phyloP scores from a whole-genome alignment of 2,888 invertebrate species.

The Odontothrips loti region DNA sequence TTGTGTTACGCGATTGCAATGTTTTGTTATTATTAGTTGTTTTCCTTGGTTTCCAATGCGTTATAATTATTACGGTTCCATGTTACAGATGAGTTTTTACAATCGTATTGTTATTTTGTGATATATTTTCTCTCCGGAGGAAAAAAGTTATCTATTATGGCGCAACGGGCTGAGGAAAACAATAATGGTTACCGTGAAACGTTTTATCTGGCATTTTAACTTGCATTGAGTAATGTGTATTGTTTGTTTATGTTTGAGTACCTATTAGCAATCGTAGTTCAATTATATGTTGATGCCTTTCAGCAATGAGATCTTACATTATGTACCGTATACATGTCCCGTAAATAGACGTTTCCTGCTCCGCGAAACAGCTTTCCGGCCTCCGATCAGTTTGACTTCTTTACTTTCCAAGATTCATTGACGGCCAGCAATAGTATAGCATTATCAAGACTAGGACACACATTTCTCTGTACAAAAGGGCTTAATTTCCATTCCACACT shows the following conservation, averaged over 20 bases:
- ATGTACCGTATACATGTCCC: too few species aligned
- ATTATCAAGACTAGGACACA: neutral
- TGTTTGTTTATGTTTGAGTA: slow-evolving; percentile 13
- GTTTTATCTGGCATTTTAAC: neutral
- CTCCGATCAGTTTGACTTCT: neutral
- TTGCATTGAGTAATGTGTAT: neutral
- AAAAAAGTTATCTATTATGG: neutral
- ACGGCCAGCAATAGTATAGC: neutral
- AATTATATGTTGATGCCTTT: neutral
- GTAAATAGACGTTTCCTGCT: neutral
- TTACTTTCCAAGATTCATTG: neutral
- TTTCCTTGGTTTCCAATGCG: slow-evolving; percentile 24
- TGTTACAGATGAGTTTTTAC: slow-evolving; percentile 5
- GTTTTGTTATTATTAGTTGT: slow-evolving; percentile 19
- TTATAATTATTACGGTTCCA: slow-evolving; percentile 12
- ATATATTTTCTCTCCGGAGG: neutral
- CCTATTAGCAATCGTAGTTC: neutral
- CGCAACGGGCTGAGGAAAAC: neutral
- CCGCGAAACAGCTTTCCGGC: neutral
- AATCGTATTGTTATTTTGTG: slow-evolving; percentile 23
- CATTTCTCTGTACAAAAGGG: neutral
- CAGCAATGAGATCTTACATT: neutral
- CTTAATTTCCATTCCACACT: neutral
- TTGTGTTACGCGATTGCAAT: slow-evolving; percentile 23
- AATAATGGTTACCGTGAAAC: slow-evolving; percentile 23